These are phyloP conservation scores for Liasis olivaceus DNA, from an alignment of 2,797 vertebrate species.

Conservation along the genomic window DNA sequence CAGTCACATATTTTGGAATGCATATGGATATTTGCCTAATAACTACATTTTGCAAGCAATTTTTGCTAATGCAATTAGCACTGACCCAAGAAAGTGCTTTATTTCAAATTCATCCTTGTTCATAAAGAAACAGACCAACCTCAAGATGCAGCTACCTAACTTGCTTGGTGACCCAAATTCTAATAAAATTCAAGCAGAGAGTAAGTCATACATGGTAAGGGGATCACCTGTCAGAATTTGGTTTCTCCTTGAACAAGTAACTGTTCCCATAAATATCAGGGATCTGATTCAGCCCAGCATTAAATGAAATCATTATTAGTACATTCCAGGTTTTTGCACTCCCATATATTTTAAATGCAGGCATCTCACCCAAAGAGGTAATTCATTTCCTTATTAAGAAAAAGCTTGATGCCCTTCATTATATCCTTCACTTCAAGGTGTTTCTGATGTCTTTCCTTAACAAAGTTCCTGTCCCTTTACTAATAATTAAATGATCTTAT, in stretches of 20 bases:
- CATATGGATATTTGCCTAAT: background rate
- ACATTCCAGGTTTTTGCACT: background rate
- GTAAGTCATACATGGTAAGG: background rate
- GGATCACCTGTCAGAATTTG: background rate
- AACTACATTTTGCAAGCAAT: background rate
- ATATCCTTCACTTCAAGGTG: background rate
- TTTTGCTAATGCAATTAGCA: background rate
- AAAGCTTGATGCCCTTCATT: background rate
- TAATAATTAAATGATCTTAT: slow-evolving; percentile 1
- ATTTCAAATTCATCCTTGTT: background rate
- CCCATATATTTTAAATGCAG: background rate
- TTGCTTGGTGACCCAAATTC: background rate
- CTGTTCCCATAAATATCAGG: background rate
- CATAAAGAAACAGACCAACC: background rate
- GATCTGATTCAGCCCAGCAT: background rate
- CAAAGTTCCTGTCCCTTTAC: background rate
- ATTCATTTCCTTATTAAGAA: background rate
- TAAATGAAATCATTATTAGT: background rate
- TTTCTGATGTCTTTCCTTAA: slow-evolving; percentile 4
- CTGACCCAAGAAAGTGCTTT: background rate
- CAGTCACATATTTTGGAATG: background rate
- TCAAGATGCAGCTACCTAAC: background rate
- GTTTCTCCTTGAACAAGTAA: background rate
- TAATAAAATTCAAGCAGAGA: background rate
- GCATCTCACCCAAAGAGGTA: background rate